Evolutionary conservation across 2,113 vertebrate species (phyloP).

Genomic region (Anolis carolinensis): DNA sequence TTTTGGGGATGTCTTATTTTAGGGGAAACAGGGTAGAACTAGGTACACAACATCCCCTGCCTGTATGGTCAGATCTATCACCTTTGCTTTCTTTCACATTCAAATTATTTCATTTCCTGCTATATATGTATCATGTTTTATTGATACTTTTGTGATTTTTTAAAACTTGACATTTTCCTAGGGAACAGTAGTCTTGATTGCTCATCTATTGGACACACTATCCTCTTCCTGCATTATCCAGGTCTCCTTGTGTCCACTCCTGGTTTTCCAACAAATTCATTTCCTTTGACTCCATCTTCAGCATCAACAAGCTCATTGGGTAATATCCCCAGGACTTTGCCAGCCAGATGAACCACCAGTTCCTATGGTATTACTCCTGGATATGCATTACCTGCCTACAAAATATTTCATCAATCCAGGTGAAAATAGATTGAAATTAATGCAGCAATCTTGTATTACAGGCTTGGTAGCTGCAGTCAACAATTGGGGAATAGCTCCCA

Average conservation of each 20-base stretch:
- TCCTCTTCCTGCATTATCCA: background rate
- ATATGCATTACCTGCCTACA: background rate
- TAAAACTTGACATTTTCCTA: background rate
- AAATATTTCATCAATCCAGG: background rate
- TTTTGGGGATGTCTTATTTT: no score
- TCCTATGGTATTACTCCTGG: background rate
- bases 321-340: background rate
- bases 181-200: background rate
- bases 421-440: background rate
- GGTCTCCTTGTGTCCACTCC: background rate
- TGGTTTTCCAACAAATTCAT: background rate
- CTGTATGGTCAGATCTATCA: no score
- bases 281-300: background rate
- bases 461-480: no score
- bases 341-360: background rate
- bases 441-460: background rate
- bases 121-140: no score
- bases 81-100: no score
- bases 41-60: no score
- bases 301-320: background rate
- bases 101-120: no score
- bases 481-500: background rate
- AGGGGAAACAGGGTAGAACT: no score
- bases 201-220: no score
- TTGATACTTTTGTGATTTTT: no score